phyloP scores from a whole-genome alignment of 1,140 invertebrate species.

The Drosophila repleta region DNA sequence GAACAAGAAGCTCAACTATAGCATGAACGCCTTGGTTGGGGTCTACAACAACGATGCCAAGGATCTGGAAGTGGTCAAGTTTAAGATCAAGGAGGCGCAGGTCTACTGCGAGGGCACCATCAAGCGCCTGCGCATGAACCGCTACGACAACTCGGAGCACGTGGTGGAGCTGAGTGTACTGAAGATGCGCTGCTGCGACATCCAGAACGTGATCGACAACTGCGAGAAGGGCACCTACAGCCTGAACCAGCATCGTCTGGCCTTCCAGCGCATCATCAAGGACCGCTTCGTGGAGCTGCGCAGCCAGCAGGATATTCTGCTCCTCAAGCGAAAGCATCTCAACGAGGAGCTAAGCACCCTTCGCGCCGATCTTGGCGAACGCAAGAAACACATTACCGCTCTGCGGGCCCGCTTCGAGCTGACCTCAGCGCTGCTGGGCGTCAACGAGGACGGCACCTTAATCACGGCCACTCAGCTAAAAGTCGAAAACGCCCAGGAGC shows the following conservation, averaged over 20 bases:
- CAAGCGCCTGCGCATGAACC: constrained; percentile 85
- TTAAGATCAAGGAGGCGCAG: constrained; percentile 84
- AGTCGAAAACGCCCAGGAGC: constrained; percentile 87
- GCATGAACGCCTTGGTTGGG: constrained; percentile 84
- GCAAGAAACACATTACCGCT: constrained; percentile 85
- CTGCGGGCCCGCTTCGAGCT: constrained; percentile 84
- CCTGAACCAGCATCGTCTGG: constrained; percentile 86
- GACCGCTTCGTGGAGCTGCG: constrained; percentile 86
- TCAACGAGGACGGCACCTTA: constrained; percentile 85
- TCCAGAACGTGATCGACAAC: constrained; percentile 85
- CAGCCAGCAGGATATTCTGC: constrained; percentile 85
- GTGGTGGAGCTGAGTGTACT: constrained; percentile 87
- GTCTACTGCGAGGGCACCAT: constrained; percentile 85
- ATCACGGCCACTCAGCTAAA: constrained; percentile 87
- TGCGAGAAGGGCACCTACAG: constrained; percentile 86
- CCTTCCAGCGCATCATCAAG: constrained; percentile 86
- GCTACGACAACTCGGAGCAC: constrained; percentile 85
- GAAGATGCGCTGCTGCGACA: constrained; percentile 85
- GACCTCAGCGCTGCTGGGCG: constrained; percentile 83
- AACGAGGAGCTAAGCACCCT: constrained; percentile 86
- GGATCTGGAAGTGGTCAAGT: constrained; percentile 62
- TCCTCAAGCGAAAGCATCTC: constrained; percentile 85
- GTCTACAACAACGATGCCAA: constrained; percentile 77
- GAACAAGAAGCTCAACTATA: constrained; percentile 85
- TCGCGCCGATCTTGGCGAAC: constrained; percentile 84